phyloP scores from a whole-genome alignment of 2,888 invertebrate genomes.

The Campopleginae sp. region DNA sequence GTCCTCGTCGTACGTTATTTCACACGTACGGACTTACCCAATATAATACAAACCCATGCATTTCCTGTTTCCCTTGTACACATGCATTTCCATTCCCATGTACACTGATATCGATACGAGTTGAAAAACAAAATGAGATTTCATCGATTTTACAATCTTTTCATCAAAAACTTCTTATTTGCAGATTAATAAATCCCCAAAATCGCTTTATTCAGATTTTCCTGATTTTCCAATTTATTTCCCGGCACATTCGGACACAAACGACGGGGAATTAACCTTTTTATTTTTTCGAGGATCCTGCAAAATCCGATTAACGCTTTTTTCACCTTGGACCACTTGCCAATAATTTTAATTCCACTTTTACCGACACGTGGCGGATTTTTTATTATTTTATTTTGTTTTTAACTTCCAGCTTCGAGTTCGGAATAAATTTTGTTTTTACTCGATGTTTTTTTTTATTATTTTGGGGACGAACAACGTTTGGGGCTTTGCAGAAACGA shows the following conservation, averaged over 20 bases:
- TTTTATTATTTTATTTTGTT: neutral
- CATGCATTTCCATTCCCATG: constrained; percentile 22
- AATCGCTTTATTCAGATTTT: neutral
- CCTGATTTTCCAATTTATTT: neutral
- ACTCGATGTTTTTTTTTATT: neutral
- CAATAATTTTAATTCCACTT: neutral
- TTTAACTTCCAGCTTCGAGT: neutral
- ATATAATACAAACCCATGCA: constrained; percentile 32
- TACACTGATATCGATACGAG: constrained; percentile 9
- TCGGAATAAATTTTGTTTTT: neutral
- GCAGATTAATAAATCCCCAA: neutral
- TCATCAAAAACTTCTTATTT: neutral
- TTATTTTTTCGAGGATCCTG: neutral
- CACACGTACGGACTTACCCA: constrained; percentile 35
- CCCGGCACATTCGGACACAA: neutral
- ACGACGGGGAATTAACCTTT: neutral
- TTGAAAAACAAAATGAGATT: constrained; percentile 2
- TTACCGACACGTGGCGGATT: neutral
- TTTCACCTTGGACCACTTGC: neutral
- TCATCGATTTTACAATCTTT: neutral
- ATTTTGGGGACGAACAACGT: no score
- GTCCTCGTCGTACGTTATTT: constrained; percentile 70
- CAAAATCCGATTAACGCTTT: neutral
- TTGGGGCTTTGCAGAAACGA: no score
- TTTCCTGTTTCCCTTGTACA: neutral